Conservation (phyloP, 2,888 invertebrate species). For the Octodonta nipae region DNA sequence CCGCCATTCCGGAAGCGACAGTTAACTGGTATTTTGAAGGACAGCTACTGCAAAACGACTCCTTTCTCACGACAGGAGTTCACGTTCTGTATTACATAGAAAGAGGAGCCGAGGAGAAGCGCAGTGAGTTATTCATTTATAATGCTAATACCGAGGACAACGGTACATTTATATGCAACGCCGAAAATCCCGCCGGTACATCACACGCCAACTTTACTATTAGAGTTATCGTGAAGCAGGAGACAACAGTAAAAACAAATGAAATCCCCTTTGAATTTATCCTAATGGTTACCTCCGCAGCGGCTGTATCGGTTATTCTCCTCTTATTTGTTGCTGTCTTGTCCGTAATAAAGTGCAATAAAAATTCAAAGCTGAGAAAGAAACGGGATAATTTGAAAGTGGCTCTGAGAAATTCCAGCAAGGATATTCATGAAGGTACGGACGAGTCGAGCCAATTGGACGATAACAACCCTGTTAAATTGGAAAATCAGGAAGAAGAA, state of each 20-base stretch:
- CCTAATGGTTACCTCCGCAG: constrained; percentile 53
- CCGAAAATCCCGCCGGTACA: constrained; percentile 72
- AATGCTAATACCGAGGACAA: constrained; percentile 66
- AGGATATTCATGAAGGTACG: constrained; percentile 27
- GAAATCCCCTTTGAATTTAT: constrained; percentile 46
- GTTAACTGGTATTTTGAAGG: constrained; percentile 74
- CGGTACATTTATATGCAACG: constrained; percentile 71
- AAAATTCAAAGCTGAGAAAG: constrained; percentile 35
- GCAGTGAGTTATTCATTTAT: constrained; percentile 63
- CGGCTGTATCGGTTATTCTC: constrained; percentile 50
- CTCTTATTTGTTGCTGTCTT: constrained; percentile 54
- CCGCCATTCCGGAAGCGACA: constrained; percentile 66
- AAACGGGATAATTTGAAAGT: constrained; percentile 40
- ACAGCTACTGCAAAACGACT: constrained; percentile 62
- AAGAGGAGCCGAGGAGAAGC: constrained; percentile 56
- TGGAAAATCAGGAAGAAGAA: constrained; percentile 21
- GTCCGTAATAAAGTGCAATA: constrained; percentile 40
- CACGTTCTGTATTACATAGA: constrained; percentile 57
- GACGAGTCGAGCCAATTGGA: constrained; percentile 21
- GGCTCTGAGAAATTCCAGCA: constrained; percentile 34
- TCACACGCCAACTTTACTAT: constrained; percentile 71
- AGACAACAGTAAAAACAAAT: constrained; percentile 13
- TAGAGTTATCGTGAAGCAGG: constrained; percentile 56
- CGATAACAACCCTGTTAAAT: constrained; percentile 21
- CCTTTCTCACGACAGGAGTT: constrained; percentile 48